phyloP scores from a whole-genome alignment of 2,888 invertebrate genomes.

The Chrysotoxum bicinctum region DNA sequence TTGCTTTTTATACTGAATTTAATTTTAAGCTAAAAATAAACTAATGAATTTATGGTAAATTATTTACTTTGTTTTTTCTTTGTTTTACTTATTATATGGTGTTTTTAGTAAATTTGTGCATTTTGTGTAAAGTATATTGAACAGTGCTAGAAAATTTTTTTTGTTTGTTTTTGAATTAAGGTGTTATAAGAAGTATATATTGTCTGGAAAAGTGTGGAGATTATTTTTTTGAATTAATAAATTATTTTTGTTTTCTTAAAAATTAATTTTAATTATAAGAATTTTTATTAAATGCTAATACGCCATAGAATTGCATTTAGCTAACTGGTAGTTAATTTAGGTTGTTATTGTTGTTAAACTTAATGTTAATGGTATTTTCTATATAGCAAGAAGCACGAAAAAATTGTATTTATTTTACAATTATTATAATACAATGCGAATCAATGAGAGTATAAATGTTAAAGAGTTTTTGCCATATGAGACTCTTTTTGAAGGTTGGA shows the following conservation, averaged over 20 bases:
- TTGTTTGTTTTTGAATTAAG: conserved; percentile 3
- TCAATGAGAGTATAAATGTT: conserved; percentile 11
- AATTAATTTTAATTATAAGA: conserved; percentile 1
- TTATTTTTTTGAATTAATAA: conserved; percentile 18
- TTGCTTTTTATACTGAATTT: conserved; percentile 27
- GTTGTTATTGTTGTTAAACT: neutral
- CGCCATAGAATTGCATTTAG: conserved; percentile 45
- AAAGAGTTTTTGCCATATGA: conserved; percentile 26
- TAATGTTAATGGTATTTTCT: neutral
- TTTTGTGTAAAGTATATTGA: conserved; percentile 54
- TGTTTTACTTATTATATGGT: neutral
- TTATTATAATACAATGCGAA: conserved; percentile 29
- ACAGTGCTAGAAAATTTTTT: conserved; percentile 52
- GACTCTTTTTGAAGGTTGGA: conserved; percentile 44
- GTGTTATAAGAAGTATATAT: neutral
- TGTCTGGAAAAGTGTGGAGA: conserved; percentile 31
- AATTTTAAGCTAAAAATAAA: conserved; percentile 29
- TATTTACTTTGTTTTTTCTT: conserved; percentile 51
- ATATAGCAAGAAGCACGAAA: conserved; percentile 14
- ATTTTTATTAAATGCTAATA: neutral
- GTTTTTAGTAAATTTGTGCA: conserved; percentile 68
- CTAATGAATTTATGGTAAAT: conserved; percentile 44
- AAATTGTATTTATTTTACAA: conserved; percentile 17
- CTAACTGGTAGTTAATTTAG: conserved; percentile 27
- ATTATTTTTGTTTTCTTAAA: neutral